Percentiles rank a stretch among this genome's conserved stretches.
Conservation (phyloP, 2,797 vertebrate species). For the Pseudochirops cupreus region DNA sequence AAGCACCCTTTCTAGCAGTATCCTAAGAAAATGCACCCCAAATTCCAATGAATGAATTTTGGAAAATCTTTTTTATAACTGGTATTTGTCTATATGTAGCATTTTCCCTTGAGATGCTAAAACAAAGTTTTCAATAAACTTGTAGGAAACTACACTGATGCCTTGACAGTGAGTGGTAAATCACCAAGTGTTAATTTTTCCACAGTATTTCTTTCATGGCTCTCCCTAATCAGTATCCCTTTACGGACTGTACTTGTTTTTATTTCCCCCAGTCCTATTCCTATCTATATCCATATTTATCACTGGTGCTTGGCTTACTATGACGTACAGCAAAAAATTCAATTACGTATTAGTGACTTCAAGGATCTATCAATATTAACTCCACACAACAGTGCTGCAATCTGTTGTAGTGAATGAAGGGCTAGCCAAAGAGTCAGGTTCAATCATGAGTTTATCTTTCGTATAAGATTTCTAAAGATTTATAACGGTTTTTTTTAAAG, state of each 20-base stretch:
- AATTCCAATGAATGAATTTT: not conserved
- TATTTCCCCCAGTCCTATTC: not conserved
- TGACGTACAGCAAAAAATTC: not conserved
- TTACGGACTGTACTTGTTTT: not conserved
- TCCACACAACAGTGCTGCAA: not conserved
- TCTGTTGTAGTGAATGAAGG: not conserved
- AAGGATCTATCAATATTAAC: not conserved
- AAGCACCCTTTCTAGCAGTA: not conserved
- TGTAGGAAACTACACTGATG: not conserved
- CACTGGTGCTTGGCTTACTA: not conserved
- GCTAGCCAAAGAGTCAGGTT: not conserved
- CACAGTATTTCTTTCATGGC: not conserved
- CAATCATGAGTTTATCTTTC: not conserved
- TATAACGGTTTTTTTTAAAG: not conserved
- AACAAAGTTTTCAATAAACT: not conserved
- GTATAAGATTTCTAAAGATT: not conserved
- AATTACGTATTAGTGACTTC: not conserved
- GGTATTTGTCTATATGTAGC: not conserved
- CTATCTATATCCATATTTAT: not conserved
- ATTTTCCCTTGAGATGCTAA: not conserved
- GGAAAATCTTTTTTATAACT: not conserved
- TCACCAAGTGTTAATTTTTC: not conserved
- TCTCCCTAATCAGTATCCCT: not conserved
- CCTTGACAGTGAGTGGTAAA: not conserved
- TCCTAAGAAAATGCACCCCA: not conserved